A percentile compares a stretch with the other conserved stretches of the same genome.
These are phyloP conservation scores for Cydia pomonella DNA, from an alignment of 1,140 invertebrate genomes.

Conservation along the genomic window DNA sequence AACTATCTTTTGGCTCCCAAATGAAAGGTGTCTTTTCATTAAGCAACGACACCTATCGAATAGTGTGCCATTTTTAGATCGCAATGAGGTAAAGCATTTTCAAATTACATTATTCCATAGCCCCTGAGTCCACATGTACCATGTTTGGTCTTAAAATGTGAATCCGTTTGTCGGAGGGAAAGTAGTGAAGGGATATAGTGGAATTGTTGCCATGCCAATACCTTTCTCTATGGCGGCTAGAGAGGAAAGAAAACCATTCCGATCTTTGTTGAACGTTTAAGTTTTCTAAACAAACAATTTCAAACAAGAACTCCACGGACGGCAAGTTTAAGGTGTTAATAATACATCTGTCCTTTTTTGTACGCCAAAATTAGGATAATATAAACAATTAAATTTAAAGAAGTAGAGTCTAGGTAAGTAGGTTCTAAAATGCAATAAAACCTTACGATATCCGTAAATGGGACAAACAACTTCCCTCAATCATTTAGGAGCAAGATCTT, in stretches of 20 bases:
- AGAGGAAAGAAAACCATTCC: constrained; percentile 11
- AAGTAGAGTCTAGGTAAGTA: too few relatives aligned
- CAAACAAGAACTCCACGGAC: not conserved
- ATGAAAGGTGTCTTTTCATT: too few relatives aligned
- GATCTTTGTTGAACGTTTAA: not conserved
- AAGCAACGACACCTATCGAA: too few relatives aligned
- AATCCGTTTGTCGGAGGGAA: not conserved
- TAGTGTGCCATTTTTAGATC: too few relatives aligned
- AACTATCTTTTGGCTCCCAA: not conserved
- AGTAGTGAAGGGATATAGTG: constrained; percentile 13
- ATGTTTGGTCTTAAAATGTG: not conserved
- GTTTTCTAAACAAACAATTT: constrained; percentile 3
- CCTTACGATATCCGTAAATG: too few relatives aligned
- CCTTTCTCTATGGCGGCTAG: not conserved
- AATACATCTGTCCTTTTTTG: too few relatives aligned
- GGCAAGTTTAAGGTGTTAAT: not conserved
- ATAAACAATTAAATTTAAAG: too few relatives aligned
- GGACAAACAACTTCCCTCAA: too few relatives aligned
- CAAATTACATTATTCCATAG: not conserved
- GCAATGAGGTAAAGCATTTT: too few relatives aligned
- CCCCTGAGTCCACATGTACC: not conserved
- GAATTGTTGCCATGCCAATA: not conserved
- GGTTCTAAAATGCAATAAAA: too few relatives aligned
- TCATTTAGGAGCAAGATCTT: too few relatives aligned
- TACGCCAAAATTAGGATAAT: too few relatives aligned